Conservation (phyloP, 2,113 vertebrate genomes). For the Notothenia coriiceps region DNA sequence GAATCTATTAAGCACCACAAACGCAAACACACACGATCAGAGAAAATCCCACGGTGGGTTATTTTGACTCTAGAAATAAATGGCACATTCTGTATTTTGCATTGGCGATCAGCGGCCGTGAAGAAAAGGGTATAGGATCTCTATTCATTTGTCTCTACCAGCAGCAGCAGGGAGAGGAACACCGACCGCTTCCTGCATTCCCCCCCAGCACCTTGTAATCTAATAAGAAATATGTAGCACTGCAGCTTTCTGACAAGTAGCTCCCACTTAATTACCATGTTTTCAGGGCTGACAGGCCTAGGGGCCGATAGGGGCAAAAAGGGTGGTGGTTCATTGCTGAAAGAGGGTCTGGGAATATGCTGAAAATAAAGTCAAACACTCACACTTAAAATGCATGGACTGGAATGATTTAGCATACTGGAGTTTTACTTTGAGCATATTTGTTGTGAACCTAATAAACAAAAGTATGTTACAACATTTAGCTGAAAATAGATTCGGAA, state of each 20-base stretch:
- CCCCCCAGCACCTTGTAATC: slow-evolving; percentile 83
- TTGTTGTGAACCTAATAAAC: background rate
- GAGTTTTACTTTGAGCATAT: no score
- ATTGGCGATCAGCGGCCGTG: slow-evolving; percentile 73
- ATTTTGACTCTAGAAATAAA: slow-evolving; percentile 83
- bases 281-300: slow-evolving; percentile 74
- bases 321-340: slow-evolving; percentile 37
- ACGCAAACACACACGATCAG: slow-evolving; percentile 23
- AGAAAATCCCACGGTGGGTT: slow-evolving; percentile 52
- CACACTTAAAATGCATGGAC: slow-evolving; percentile 14
- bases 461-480: background rate
- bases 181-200: slow-evolving; percentile 65
- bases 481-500: background rate
- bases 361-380: background rate
- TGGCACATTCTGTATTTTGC: slow-evolving; percentile 81
- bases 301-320: slow-evolving; percentile 51
- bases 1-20: slow-evolving; percentile 71
- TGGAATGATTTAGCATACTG: background rate
- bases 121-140: slow-evolving; percentile 69
- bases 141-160: slow-evolving; percentile 75
- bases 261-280: slow-evolving; percentile 84
- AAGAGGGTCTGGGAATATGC: slow-evolving; percentile 36
- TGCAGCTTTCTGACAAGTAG: slow-evolving; percentile 76
- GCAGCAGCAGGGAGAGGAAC: slow-evolving; percentile 59
- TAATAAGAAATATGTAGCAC: slow-evolving; percentile 86